phyloP scores from a whole-genome alignment of 2,888 invertebrate species.

The Caenorhabditis drosophilae region DNA sequence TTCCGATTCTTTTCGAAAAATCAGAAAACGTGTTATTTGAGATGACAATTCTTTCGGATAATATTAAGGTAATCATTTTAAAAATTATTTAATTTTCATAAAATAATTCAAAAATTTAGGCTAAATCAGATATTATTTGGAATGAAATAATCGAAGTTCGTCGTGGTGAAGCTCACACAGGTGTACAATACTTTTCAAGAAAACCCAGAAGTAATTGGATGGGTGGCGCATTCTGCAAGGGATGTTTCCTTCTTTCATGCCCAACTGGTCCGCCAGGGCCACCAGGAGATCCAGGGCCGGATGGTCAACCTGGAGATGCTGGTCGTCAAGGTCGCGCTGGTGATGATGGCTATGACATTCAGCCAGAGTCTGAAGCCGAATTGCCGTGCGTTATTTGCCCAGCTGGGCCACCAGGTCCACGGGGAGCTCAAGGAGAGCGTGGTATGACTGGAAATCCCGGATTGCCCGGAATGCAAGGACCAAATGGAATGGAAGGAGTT shows the following conservation, averaged over 20 bases:
- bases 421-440: constrained; percentile 68
- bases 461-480: constrained; percentile 51
- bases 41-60: constrained; percentile 28
- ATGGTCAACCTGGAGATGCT: constrained; percentile 62
- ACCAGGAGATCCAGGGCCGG: constrained; percentile 61
- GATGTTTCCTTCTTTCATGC: constrained; percentile 63
- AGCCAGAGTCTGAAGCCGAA: constrained; percentile 65
- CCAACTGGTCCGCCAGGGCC: constrained; percentile 67
- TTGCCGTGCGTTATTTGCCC: constrained; percentile 68
- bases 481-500: constrained; percentile 58
- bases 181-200: constrained; percentile 54
- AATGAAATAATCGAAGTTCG: constrained; percentile 36
- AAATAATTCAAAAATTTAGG: constrained; percentile 8
- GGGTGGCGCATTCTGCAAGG: constrained; percentile 52
- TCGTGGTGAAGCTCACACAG: constrained; percentile 18
- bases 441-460: constrained; percentile 60
- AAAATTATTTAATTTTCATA: constrained; percentile 6
- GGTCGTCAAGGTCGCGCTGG: constrained; percentile 60
- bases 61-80: constrained; percentile 26
- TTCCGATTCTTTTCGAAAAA: constrained; percentile 34
- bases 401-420: constrained; percentile 67
- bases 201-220: constrained; percentile 43
- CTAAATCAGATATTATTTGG: constrained; percentile 34
- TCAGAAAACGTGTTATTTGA: constrained; percentile 29
- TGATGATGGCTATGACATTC: constrained; percentile 66